Base-by-base conservation (phyloP, 2,888 invertebrate species). In the Charanyca ferruginea region DNA sequence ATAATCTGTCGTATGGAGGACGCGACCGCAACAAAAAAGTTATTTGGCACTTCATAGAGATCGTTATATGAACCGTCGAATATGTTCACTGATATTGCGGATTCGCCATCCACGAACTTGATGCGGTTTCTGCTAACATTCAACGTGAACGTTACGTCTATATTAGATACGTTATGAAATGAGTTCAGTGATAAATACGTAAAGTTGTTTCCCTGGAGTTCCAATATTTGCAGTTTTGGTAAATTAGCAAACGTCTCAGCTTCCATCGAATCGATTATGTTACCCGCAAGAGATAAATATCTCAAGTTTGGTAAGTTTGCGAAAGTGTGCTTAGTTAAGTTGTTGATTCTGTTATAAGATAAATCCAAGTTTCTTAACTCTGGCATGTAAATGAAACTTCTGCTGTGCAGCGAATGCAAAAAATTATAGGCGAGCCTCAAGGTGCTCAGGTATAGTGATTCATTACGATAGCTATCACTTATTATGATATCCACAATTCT, bases 361-460 rank as follows among this genome's bases (percentile, higher is more conserved):
- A 98, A 94, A 89, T 98, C 97, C 75, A 98, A 95, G 61, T 97
- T 97, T 89, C 97, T 97, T 79, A 98, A 93, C 88, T 97, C 97
- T 13, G 96, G 96, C 81, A 98, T 94, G 85, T 96, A 96, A 76
- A 96, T 95, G 89, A 98, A 98, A 8, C 98, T 97, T 77, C 96
- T 96, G 20, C 96, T 94, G 47, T 97, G 96, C 53, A 98, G 93
- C 5, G 93, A 94, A 80, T 97, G 97, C 71, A 98, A 91, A 83
- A 97, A 97, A 93, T 98, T 98, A 89, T 98, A 98, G 3, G 98
- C 98, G 61, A 98, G 94, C 83, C 98, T 97, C 45, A 98, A 96
- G 89, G 98, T 98, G 61, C 97, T 97, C 58, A 98, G 91, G 80
- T 97, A 97, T 11, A 97, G 95, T 81, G 98, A 98, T 6, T 97